phyloP scores from a whole-genome alignment of 2,113 vertebrate species.

The Saimiri boliviensis region DNA sequence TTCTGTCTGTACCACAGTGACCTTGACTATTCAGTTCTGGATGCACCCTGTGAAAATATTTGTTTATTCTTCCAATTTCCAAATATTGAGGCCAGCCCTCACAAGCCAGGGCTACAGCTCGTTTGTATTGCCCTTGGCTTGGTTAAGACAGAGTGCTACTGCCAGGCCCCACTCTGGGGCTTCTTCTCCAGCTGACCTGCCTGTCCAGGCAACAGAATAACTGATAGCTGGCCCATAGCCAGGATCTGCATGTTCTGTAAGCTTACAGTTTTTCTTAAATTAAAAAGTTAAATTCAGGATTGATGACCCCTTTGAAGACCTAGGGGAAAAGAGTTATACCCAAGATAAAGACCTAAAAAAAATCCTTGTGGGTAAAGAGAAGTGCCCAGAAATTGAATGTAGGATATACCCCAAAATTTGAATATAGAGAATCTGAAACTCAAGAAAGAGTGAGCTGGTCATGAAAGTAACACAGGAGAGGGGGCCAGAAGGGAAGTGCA shows the following conservation, averaged over 20 bases:
- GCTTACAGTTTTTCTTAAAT: conserved; percentile 37
- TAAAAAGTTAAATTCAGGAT: not conserved
- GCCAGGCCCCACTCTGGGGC: not conserved
- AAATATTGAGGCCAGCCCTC: conserved; percentile 49
- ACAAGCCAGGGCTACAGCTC: not conserved
- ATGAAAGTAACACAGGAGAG: not conserved
- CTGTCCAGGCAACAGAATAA: not conserved
- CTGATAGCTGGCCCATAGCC: not conserved
- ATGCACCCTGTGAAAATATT: conserved; percentile 80
- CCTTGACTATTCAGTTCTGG: conserved; percentile 75
- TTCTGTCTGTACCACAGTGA: conserved; percentile 74
- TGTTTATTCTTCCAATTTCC: conserved; percentile 71
- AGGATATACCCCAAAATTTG: not conserved
- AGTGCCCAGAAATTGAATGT: not conserved
- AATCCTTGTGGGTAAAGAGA: conserved; percentile 6
- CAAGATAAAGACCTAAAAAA: not conserved
- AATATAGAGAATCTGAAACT: not conserved
- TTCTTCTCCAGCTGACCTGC: not conserved
- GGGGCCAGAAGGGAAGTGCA: not conserved
- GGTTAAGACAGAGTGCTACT: not conserved
- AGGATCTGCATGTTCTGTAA: not conserved
- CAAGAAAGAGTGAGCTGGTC: not conserved
- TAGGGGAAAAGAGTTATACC: not conserved
- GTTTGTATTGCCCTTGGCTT: not conserved
- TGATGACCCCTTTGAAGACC: not conserved